These are phyloP conservation scores for Lacerta bilineata DNA, from an alignment of 2,797 vertebrate species.

Conservation along the genomic window DNA sequence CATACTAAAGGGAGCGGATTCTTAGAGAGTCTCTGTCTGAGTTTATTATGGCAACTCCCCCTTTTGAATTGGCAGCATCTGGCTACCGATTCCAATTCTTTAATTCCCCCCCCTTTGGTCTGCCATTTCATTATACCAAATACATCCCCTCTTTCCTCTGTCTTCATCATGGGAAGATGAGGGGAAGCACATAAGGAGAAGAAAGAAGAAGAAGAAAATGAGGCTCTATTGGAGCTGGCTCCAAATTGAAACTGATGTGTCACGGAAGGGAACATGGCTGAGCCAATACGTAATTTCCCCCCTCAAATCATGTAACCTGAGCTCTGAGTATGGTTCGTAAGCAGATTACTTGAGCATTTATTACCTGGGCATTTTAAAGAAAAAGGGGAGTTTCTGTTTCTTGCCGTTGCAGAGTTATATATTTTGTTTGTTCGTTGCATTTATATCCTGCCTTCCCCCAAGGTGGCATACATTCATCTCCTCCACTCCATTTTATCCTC, in stretches of 20 bases:
- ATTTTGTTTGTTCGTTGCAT: no score
- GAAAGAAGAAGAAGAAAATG: slow-evolving; percentile 10
- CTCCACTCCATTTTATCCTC: no score
- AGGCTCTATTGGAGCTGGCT: not conserved
- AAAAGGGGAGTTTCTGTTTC: not conserved
- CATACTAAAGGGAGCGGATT: slow-evolving; percentile 30
- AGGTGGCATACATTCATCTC: no score
- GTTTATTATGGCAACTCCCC: slow-evolving; percentile 53
- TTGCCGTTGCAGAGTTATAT: not conserved
- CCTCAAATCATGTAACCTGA: not conserved
- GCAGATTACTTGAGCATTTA: not conserved
- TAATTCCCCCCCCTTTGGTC: slow-evolving; percentile 42
- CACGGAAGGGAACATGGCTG: slow-evolving; percentile 34
- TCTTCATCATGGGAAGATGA: slow-evolving; percentile 40
- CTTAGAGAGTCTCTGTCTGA: slow-evolving; percentile 48
- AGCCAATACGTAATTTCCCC: not conserved
- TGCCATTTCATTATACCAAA: slow-evolving; percentile 47
- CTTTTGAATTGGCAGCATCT: slow-evolving; percentile 45
- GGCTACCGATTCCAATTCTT: slow-evolving; percentile 58
- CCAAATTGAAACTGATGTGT: not conserved
- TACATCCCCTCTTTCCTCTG: slow-evolving; percentile 39
- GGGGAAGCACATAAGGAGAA: slow-evolving; percentile 51
- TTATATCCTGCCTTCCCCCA: no score
- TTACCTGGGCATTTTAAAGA: not conserved
- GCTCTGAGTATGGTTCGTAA: not conserved